Percentiles rank a stretch among this genome's conserved stretches.
These are phyloP conservation scores for Nomada ruficornis DNA, from an alignment of 2,888 invertebrate species.

Conservation along the genomic window DNA sequence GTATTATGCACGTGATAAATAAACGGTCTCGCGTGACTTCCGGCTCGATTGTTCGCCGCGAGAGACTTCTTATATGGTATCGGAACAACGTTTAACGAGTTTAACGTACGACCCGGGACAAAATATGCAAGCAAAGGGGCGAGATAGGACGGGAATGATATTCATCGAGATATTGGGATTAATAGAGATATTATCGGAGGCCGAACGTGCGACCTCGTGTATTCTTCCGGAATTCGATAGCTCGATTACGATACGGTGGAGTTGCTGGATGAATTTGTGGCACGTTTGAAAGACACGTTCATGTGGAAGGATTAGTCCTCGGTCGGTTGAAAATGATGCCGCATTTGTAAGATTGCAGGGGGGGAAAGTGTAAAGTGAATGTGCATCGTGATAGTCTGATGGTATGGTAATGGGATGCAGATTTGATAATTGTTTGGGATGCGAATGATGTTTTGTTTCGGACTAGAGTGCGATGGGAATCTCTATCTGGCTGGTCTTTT, in stretches of 20 bases:
- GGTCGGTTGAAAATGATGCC: background rate
- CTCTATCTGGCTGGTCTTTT: too few species aligned
- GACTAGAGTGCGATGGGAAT: too few species aligned
- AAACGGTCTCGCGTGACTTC: constrained; percentile 55
- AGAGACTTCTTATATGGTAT: background rate
- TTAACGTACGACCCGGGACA: background rate
- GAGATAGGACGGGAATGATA: background rate
- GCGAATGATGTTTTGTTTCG: too few species aligned
- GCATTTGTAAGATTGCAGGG: too few species aligned
- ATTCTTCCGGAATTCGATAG: background rate
- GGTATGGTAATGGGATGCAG: too few species aligned
- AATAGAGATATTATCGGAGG: background rate
- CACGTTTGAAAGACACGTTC: background rate
- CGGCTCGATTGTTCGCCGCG: constrained; percentile 30
- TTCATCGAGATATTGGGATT: background rate
- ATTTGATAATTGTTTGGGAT: too few species aligned
- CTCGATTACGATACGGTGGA: background rate
- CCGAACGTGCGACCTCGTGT: background rate
- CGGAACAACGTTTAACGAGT: background rate
- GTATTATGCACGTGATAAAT: constrained; percentile 48
- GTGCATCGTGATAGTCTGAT: too few species aligned
- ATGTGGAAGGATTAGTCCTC: background rate
- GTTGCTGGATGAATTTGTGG: background rate
- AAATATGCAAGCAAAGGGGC: background rate
- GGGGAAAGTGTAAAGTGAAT: too few species aligned